These are phyloP conservation scores for Rhabdomys pumilio DNA, from an alignment of 2,797 vertebrate genomes.

Conservation along the genomic window DNA sequence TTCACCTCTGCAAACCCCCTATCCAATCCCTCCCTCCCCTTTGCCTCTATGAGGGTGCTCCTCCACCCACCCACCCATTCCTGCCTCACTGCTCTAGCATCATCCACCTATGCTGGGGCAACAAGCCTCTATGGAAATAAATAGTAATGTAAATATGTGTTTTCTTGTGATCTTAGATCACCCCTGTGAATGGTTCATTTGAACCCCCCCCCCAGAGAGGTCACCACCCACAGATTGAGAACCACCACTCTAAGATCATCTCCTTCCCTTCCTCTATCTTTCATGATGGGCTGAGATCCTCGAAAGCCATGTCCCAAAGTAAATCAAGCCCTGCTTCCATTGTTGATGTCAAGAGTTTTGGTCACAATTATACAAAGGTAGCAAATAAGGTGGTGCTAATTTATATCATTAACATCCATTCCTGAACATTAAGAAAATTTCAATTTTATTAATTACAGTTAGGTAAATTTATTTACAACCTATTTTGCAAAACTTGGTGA, in stretches of 20 bases:
- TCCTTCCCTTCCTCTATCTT: neutral
- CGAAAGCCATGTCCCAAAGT: neutral
- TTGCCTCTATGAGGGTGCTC: too few relatives aligned
- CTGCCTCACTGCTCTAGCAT: too few relatives aligned
- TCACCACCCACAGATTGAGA: neutral
- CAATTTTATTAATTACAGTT: neutral
- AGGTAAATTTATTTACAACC: neutral
- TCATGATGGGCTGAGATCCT: neutral
- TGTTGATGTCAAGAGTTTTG: neutral
- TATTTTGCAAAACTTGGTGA: neutral
- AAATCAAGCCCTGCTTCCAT: neutral
- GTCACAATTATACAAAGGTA: neutral
- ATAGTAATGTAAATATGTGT: neutral
- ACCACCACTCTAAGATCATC: neutral
- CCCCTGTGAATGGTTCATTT: too few relatives aligned
- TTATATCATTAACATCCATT: neutral
- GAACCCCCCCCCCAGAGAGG: neutral
- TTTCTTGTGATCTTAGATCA: neutral
- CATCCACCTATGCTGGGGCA: too few relatives aligned
- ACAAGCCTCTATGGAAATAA: neutral
- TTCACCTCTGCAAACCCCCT: too few relatives aligned
- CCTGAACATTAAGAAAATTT: conserved; percentile 53
- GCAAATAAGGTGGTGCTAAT: neutral
- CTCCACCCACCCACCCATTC: too few relatives aligned
- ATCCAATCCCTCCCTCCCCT: too few relatives aligned